These are phyloP conservation scores for Tipula confusa DNA, from an alignment of 2,888 invertebrate species.

Conservation along the genomic window DNA sequence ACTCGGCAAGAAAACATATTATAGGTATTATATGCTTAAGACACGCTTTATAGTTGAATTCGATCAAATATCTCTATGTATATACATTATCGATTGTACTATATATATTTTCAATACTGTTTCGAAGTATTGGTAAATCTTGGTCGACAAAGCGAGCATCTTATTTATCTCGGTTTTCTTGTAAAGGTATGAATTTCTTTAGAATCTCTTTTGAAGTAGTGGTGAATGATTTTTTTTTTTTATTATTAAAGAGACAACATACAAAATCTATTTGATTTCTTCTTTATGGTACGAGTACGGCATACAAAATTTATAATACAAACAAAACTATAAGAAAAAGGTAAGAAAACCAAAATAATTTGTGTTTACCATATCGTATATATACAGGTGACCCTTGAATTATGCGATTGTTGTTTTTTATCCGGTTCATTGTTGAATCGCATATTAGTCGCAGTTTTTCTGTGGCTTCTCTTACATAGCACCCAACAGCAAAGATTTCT, in stretches of 20 bases:
- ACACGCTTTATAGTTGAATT: not conserved
- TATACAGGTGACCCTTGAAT: no score
- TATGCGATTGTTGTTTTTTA: no score
- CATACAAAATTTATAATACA: not conserved
- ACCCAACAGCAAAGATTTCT: no score
- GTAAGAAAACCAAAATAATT: not conserved
- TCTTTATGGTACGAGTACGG: slow-evolving; percentile 12
- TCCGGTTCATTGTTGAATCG: no score
- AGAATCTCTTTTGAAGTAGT: not conserved
- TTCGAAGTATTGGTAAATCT: not conserved
- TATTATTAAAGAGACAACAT: not conserved
- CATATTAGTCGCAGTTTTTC: no score
- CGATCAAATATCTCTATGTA: not conserved
- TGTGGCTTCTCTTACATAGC: no score
- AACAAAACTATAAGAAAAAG: slow-evolving; percentile 4
- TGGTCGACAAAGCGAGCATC: not conserved
- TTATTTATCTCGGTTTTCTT: not conserved
- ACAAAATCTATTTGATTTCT: not conserved
- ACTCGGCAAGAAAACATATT: not conserved
- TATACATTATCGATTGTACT: no score
- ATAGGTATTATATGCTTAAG: not conserved
- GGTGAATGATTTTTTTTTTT: not conserved
- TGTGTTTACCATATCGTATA: not conserved
- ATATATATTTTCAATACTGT: not conserved
- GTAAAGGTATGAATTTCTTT: not conserved